Evolutionary conservation across 2,888 invertebrate genomes (phyloP).

Genomic region (Theretra japonica): DNA sequence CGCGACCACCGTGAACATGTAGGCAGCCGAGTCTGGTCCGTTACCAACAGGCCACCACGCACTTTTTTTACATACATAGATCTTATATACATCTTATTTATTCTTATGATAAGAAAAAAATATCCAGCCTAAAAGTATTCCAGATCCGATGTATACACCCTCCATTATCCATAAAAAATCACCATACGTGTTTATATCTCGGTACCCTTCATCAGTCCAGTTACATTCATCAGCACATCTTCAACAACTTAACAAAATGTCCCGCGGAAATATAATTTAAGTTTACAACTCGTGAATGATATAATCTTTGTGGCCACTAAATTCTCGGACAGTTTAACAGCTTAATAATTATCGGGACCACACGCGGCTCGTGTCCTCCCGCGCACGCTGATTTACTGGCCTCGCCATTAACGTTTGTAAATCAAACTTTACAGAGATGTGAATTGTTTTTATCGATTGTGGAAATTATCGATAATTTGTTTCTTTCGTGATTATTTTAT

Average conservation of each 20-base stretch:
- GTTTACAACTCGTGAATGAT: conserved; percentile 38
- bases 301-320: conserved; percentile 51
- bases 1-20: no score
- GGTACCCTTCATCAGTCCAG: no score
- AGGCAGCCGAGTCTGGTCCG: no score
- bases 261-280: conserved; percentile 16
- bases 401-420: conserved; percentile 39
- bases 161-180: no score
- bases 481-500: not conserved
- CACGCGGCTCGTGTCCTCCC: conserved; percentile 53
- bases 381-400: conserved; percentile 60
- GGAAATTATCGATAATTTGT: not conserved
- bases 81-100: no score
- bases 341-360: conserved; percentile 53
- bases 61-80: no score
- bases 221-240: not conserved
- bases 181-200: no score
- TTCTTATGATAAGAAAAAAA: no score
- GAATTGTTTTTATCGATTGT: conserved; percentile 1
- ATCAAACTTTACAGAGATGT: conserved; percentile 33
- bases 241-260: not conserved
- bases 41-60: no score
- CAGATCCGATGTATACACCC: no score
- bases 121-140: no score
- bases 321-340: conserved; percentile 54